These are phyloP conservation scores for Bucorvus abyssinicus DNA, from an alignment of 2,797 vertebrate species.

Conservation along the genomic window DNA sequence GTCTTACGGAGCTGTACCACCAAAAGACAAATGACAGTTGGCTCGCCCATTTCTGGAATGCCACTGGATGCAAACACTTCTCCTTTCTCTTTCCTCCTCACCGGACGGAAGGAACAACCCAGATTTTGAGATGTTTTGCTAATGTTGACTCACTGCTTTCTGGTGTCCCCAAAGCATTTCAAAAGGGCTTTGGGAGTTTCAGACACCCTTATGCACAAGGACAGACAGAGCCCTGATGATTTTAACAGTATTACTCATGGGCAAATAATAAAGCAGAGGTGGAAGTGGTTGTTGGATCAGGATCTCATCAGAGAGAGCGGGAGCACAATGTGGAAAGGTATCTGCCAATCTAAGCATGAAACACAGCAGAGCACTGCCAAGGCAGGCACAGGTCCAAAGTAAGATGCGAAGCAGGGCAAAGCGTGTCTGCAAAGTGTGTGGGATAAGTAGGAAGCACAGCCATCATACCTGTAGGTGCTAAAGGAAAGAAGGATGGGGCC, in stretches of 20 bases:
- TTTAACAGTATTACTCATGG: slow-evolving; percentile 11
- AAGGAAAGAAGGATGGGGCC: background rate
- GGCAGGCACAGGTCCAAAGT: slow-evolving; percentile 9
- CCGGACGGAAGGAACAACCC: background rate
- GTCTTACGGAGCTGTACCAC: background rate
- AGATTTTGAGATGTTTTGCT: background rate
- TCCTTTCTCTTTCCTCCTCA: background rate
- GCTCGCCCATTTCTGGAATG: background rate
- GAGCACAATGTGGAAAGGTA: background rate
- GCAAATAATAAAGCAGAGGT: slow-evolving; percentile 47
- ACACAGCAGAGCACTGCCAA: slow-evolving; percentile 26
- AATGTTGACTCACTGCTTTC: background rate
- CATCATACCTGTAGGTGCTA: background rate
- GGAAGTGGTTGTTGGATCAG: slow-evolving; percentile 14
- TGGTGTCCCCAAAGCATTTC: background rate
- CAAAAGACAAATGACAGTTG: background rate
- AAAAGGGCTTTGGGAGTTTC: background rate
- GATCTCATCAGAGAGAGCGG: background rate
- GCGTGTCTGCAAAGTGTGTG: background rate
- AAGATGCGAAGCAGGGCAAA: background rate
- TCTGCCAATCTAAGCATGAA: slow-evolving; percentile 50
- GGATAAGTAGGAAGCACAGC: background rate
- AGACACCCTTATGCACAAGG: background rate
- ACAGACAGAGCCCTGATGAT: background rate
- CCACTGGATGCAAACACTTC: background rate